These are phyloP conservation scores for Pterostichus niger DNA, from an alignment of 2,888 invertebrate genomes.

Conservation along the genomic window DNA sequence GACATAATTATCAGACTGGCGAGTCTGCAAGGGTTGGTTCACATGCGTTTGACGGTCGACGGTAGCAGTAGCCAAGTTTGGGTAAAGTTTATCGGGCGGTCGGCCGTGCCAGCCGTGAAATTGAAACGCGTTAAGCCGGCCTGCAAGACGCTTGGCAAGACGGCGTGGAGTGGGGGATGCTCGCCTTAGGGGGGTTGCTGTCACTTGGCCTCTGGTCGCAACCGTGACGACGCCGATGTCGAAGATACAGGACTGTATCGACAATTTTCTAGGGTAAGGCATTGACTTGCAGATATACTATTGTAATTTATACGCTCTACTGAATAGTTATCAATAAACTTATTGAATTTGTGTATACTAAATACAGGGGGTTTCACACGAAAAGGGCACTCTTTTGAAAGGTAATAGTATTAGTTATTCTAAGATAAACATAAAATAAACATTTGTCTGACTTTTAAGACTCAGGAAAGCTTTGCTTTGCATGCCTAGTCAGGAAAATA, in stretches of 20 bases:
- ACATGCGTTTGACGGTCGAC: neutral
- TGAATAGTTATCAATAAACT: too few species aligned
- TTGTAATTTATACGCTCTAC: too few species aligned
- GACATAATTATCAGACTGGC: conserved; percentile 19
- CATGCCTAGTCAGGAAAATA: too few species aligned
- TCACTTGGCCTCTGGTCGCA: neutral
- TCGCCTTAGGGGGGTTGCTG: neutral
- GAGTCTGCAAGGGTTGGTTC: neutral
- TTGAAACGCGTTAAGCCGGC: conserved; percentile 47
- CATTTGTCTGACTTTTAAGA: too few species aligned
- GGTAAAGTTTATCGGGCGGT: conserved; percentile 40
- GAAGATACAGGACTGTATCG: neutral
- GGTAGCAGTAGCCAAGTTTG: conserved; percentile 13
- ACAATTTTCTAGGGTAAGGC: neutral
- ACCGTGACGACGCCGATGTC: neutral
- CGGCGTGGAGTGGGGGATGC: too few species aligned
- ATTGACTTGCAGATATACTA: too few species aligned
- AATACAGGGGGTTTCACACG: too few species aligned
- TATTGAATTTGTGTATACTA: too few species aligned
- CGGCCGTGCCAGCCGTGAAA: conserved; percentile 33
- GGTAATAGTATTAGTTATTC: too few species aligned
- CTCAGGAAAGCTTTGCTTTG: too few species aligned
- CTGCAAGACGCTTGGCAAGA: conserved; percentile 1
- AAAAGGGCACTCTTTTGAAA: too few species aligned
- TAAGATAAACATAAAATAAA: too few species aligned